Evolutionary conservation across 2,113 vertebrate genomes (phyloP).

Genomic region (Oreochromis niloticus): DNA sequence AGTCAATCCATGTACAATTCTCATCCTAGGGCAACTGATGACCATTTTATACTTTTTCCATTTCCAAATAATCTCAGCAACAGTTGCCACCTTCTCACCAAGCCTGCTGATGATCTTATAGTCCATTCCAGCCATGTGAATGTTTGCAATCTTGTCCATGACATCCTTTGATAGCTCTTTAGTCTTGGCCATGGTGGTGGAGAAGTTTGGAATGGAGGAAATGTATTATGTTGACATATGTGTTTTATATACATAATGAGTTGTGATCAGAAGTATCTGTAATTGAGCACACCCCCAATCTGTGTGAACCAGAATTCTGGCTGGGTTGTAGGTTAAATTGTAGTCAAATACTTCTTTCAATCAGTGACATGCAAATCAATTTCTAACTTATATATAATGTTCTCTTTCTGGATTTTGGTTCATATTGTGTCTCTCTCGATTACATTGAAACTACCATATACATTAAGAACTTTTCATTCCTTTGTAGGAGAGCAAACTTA

Average conservation of each 20-base stretch:
- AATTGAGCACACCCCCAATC: not conserved
- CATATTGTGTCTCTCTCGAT: not conserved
- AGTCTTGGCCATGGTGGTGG: not conserved
- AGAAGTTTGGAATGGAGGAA: not conserved
- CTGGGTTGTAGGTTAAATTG: not conserved
- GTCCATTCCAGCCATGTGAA: not conserved
- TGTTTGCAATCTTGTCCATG: not conserved
- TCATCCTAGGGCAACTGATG: not conserved
- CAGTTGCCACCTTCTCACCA: not conserved
- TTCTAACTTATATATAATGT: not conserved
- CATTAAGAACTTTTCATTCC: not conserved
- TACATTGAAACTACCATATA: not conserved
- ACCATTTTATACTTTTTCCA: not conserved
- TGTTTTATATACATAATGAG: not conserved
- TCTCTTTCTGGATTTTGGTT: not conserved
- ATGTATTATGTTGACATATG: not conserved
- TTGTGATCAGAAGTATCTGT: not conserved
- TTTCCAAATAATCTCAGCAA: not conserved
- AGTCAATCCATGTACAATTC: not conserved
- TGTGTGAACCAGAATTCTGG: not conserved
- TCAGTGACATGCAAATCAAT: not conserved
- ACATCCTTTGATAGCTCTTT: not conserved
- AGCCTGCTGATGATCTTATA: not conserved
- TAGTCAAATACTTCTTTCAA: not conserved
- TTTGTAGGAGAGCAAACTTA: not conserved